Base-by-base conservation (phyloP, 2,888 invertebrate species). In the Chesias legatella region DNA sequence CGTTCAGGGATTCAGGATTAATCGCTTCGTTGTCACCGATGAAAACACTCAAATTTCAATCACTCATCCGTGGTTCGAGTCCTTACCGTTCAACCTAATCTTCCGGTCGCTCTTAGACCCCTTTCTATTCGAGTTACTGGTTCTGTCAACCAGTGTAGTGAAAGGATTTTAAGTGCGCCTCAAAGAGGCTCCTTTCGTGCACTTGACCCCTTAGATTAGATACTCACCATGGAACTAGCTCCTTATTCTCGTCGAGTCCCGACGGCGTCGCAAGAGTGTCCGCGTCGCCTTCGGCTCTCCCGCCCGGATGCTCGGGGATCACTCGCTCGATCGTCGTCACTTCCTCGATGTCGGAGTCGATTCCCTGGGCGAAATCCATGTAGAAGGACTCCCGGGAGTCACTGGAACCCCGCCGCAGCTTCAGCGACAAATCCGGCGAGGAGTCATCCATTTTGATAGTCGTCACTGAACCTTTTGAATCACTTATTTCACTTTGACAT, bases 331-430 rank as follows among this genome's bases (percentile, higher is more conserved):
- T 91, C 38, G 93, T 93, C 29, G 93, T 92, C 68, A 95, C 94
- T 79, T 95, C 95, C 75, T 95, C 95, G 63, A 95, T 95, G 72
- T 96, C 95, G 10, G 95, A 95, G 80, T 95, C 95, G 73, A 95
- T 95, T 46, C 95, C 95, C 88, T 94, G 94, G 63, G 95, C 95
- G 73, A 95, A 95, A 83, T 95, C 95, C 95, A 95, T 95, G 69
- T 95, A 95, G 77, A 95, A 95, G 38, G 95, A 95, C 78, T 95
- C 95, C 52, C 95, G 90, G 22, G 95, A 95, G 80, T 95, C 95
- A 73, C 94, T 95, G 23, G 95, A 95, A 34, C 95, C 95, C 43
- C 95, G 92, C 59, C 95, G 91, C 73, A 95, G 83, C 84, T 95
- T 94, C 53, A 95, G 90, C 86, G 95, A 95, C 81, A 95, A 85